Percentiles rank a stretch among this genome's conserved stretches.
Evolutionary conservation across 1,140 invertebrate genomes (phyloP).

Genomic region (Yoshiicerus persimilis): DNA sequence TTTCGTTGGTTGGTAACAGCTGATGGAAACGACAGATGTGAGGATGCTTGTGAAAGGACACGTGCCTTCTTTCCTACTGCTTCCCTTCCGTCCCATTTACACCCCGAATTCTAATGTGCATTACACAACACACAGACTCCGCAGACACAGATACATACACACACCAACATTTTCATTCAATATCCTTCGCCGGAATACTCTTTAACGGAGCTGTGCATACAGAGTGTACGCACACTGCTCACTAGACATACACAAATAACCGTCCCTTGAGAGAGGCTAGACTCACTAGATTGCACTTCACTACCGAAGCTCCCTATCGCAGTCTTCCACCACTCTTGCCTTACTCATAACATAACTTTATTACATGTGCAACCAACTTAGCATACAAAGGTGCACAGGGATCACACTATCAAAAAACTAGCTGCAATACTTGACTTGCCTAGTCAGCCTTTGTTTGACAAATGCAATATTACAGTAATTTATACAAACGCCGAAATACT

Average conservation of each 20-base stretch:
- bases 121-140: neutral
- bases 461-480: neutral
- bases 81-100: conserved; percentile 26
- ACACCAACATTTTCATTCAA: neutral
- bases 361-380: neutral
- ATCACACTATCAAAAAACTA: neutral
- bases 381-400: neutral
- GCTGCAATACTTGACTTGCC: neutral
- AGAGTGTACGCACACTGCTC: neutral
- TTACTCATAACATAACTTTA: neutral
- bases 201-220: neutral
- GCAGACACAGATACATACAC: neutral
- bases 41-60: conserved; percentile 22
- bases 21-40: conserved; percentile 40
- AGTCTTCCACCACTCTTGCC: no score
- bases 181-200: neutral
- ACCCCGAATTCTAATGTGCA: neutral
- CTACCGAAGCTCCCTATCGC: no score
- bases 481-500: neutral
- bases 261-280: neutral
- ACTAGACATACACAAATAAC: neutral
- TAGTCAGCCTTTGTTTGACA: neutral
- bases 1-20: conserved; percentile 29
- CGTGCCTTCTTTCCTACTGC: conserved; percentile 29
- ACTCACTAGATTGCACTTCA: neutral